phyloP scores from a whole-genome alignment of 2,113 vertebrate genomes.

The Leptodactylus fuscus region DNA sequence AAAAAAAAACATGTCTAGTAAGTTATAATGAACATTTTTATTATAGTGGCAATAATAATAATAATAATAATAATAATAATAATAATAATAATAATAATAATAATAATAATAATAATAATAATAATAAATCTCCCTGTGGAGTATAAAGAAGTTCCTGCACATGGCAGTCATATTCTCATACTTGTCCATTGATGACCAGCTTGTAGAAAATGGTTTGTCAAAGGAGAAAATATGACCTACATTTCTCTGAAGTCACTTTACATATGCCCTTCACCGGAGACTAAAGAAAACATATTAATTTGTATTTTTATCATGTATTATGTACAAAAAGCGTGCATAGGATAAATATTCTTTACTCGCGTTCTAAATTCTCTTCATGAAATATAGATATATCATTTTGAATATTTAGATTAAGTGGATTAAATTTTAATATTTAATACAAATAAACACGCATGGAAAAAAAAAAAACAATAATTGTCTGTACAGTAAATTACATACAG shows the following conservation, averaged over 20 bases:
- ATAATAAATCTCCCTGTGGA: no score
- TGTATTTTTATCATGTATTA: background rate
- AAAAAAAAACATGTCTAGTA: no score
- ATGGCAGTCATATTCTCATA: no score
- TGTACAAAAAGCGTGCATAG: background rate
- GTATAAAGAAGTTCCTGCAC: no score
- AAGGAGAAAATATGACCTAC: background rate
- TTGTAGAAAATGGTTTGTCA: background rate
- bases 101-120: no score
- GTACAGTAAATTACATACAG: conserved; percentile 22
- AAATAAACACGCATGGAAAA: background rate
- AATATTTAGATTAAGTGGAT: conserved; percentile 27
- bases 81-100: no score
- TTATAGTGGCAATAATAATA: no score
- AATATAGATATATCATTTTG: conserved; percentile 7
- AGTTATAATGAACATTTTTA: no score
- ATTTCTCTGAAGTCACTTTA: background rate
- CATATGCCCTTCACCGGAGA: background rate
- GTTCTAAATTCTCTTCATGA: conserved; percentile 1
- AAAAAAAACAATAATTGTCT: background rate
- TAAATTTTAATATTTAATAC: conserved; percentile 44
- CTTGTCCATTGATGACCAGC: background rate
- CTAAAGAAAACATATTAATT: background rate
- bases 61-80: no score
- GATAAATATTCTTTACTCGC: conserved; percentile 9